Percentiles rank a stretch among this genome's conserved stretches.
Evolutionary conservation across 1,140 invertebrate species (phyloP).

Genomic region (Drosophila tropicalis): DNA sequence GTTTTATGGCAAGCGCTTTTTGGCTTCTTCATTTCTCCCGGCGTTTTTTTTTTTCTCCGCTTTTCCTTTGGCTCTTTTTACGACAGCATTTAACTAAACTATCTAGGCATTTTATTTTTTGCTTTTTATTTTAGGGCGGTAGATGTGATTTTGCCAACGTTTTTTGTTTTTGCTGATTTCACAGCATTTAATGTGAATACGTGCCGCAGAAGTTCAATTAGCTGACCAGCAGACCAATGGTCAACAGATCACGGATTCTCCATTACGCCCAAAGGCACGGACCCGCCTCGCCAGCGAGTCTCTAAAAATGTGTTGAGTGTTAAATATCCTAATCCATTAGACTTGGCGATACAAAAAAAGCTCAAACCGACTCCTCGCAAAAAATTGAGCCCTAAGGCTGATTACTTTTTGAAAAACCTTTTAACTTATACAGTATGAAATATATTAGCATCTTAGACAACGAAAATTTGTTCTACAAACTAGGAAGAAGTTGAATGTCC

Average conservation of each 20-base stretch:
- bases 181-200: constrained; percentile 70
- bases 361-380: too few species aligned
- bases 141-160: constrained; percentile 14
- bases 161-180: constrained; percentile 51
- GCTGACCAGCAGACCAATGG: constrained; percentile 13
- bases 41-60: background rate
- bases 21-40: constrained; percentile 1
- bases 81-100: constrained; percentile 78
- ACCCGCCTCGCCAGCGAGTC: constrained; percentile 23
- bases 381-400: too few species aligned
- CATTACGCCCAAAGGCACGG: constrained; percentile 58
- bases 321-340: background rate
- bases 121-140: constrained; percentile 33
- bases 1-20: constrained; percentile 41
- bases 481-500: too few species aligned
- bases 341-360: too few species aligned
- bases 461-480: too few species aligned
- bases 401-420: too few species aligned
- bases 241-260: constrained; percentile 56
- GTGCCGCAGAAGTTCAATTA: constrained; percentile 57
- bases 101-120: constrained; percentile 38
- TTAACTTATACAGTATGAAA: too few species aligned
- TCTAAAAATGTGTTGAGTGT: constrained; percentile 47
- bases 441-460: too few species aligned
- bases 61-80: constrained; percentile 34